Evolutionary conservation across 2,797 vertebrate species (phyloP), one percentile per base, ranked within the genome.

Genomic region (Urosaurus nigricauda): DNA sequence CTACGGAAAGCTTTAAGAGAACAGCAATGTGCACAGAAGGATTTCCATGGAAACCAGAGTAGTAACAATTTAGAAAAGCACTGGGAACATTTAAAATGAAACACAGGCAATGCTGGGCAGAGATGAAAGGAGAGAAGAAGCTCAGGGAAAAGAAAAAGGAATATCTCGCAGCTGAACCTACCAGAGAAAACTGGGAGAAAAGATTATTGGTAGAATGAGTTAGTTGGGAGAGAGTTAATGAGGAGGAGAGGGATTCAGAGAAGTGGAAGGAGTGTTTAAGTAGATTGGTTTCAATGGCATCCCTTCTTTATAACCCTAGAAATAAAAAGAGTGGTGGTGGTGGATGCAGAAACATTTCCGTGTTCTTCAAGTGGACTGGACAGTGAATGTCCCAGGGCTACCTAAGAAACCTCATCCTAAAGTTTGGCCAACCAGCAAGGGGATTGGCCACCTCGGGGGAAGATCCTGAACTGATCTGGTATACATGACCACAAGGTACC

Each of bases 21-120:
- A 95, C 96, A 96, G 95, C 96, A 96, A 95, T 93, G 94, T 75
- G 51, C 83, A 91, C 88, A 88, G 84, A 88, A 80, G 88, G 84
- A 96, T 97, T 96, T 86, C 96, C 96, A 95, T 97, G 95, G 97
- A 95, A 97, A 97, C 97, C 32, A 68, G 56, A 92, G 93, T 58
- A 79, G 85, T 79, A 86, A 91, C 87, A 86, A 68, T 91, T 12
- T 71, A 24, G 82, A 74, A 77, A 56, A 60, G 56, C 87, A 75
- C 35, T 35, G 40, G 60, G 68, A 37, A 9, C 89, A 70, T 60
- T 70, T 80, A 92, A 56, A 80, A 35, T 26, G 51, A 43, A 77
- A n/a, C 47, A 68, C 0, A 0, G 83, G 82, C 58, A 43, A 90
- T 17, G 86, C 83, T 80, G 53, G 35, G 0, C 53, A 87, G 58